phyloP scores from a whole-genome alignment of 2,113 vertebrate species.

The Cyphotilapia sp. region DNA sequence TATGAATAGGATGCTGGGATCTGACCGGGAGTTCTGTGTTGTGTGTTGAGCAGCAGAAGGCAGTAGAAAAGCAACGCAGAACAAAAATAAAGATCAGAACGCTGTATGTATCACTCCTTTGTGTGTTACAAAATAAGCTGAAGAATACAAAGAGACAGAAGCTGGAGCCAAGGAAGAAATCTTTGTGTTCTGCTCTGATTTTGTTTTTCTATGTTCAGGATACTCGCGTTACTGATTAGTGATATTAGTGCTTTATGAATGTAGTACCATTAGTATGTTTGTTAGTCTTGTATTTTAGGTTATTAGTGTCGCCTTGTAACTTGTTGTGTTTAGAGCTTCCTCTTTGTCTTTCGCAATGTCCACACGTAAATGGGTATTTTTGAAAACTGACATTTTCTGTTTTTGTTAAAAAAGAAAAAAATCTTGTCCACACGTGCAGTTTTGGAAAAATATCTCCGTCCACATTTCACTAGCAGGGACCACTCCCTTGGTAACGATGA shows the following conservation, averaged over 20 bases:
- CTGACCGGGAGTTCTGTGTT: not conserved
- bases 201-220: not conserved
- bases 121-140: not conserved
- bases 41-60: not conserved
- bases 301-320: not conserved
- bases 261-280: not conserved
- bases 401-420: not conserved
- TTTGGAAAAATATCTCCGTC: not conserved
- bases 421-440: not conserved
- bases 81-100: not conserved
- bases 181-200: not conserved
- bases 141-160: not conserved
- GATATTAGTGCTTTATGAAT: not conserved
- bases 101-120: not conserved
- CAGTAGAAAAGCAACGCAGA: not conserved
- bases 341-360: not conserved
- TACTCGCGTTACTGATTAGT: not conserved
- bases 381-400: not conserved
- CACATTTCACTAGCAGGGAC: not conserved
- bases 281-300: not conserved
- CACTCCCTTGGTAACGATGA: not conserved
- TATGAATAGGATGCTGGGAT: not conserved
- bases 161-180: not conserved
- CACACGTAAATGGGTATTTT: not conserved
- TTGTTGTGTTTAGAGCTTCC: not conserved